Evolutionary conservation across 2,888 invertebrate genomes (phyloP), one percentile per base, ranked within the genome.

Genomic region (Hemaris fuciformis): DNA sequence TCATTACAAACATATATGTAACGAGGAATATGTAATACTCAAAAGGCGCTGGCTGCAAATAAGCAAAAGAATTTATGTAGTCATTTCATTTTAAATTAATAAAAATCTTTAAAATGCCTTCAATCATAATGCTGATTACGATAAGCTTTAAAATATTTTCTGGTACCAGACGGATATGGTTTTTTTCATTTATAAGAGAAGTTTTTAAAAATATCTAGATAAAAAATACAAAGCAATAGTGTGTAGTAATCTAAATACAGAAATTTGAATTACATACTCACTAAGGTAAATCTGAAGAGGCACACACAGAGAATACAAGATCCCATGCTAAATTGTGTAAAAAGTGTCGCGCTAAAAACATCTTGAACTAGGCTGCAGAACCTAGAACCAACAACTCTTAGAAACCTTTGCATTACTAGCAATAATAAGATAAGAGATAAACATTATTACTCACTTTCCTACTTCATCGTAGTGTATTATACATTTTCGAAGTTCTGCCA

Each of bases 301-400:
- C 84, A 84, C 59, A 86, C 78, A 64, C 89, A 89, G 64, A 89
- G 83, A 15, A 86, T 78, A 61, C 78, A 80, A 0, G 88, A 85
- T 1, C 85, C 79, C 72, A 85, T 71, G 57, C 81, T 71, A 38
- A 88, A 85, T 66, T 88, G 88, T 8, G 80, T 65, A 66, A 89
- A 86, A 38, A 88, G 31, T 0, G 81, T 75, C 1, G 75, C 27
- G 59, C 83, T 81, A 57, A 88, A 89, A 7, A 80, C 73, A 1
- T 81, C 67, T 72, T 88, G 72, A 15, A 85, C 67, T 13, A 83
- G 67, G n/a, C 59, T 10, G 64, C 84, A 86, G 65, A 83, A 85
- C 64, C 89, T 89, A 67, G 4, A 86, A 83, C n/a, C 59, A 65
- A 62, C 62, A 41, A 15, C 31, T 31, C 20, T 56, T 0, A 34